Evolutionary conservation across 1,140 invertebrate genomes (phyloP).

Genomic region (Batillaria attramentaria): DNA sequence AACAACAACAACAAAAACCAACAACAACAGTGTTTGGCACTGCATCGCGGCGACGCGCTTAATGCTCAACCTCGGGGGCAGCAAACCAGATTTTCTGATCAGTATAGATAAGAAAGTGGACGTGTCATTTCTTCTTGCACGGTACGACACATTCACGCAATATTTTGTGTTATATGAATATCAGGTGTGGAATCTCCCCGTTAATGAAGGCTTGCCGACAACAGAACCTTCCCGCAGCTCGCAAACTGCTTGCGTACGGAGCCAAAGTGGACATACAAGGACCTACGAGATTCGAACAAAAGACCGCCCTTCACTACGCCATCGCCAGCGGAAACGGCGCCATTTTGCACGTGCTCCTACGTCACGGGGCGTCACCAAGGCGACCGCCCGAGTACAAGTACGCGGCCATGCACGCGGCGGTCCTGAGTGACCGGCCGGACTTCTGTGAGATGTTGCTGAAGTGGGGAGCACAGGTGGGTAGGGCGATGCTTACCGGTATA

Average conservation of each 20-base stretch:
- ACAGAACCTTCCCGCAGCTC: constrained; percentile 74
- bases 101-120: no score
- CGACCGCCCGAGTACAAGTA: constrained; percentile 81
- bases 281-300: constrained; percentile 63
- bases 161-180: no score
- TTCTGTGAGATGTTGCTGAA: constrained; percentile 74
- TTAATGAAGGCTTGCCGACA: constrained; percentile 78
- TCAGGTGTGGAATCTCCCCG: constrained; percentile 84
- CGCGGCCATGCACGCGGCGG: constrained; percentile 86
- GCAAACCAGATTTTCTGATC: no score
- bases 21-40: no score
- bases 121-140: no score
- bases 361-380: constrained; percentile 81
- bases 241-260: constrained; percentile 85
- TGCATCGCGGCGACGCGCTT: no score
- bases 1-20: no score
- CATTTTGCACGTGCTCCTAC: constrained; percentile 85
- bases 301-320: constrained; percentile 89
- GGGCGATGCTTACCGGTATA: no score
- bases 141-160: no score
- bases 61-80: no score
- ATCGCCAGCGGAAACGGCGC: constrained; percentile 82
- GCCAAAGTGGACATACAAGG: constrained; percentile 80
- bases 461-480: constrained; percentile 78
- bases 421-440: constrained; percentile 75